Evolutionary conservation across 2,113 vertebrate species (phyloP).

Genomic region (Xyliphius kryptos): DNA sequence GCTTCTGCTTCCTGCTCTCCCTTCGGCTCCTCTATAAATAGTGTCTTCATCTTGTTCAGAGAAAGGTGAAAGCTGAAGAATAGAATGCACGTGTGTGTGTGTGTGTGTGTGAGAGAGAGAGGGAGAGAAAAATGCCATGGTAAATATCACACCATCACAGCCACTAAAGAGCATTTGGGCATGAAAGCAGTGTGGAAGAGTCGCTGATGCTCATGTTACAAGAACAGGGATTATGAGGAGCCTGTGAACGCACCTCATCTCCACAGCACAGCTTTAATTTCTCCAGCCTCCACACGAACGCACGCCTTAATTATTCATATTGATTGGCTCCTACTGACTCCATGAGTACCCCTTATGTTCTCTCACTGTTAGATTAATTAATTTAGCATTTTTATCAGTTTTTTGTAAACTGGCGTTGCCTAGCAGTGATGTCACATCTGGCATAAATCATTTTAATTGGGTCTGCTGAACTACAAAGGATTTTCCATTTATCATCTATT

Average conservation of each 20-base stretch:
- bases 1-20: neutral
- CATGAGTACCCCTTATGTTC: conserved; percentile 21
- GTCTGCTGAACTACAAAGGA: conserved; percentile 40
- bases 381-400: conserved; percentile 39
- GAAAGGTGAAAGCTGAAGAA: conserved; percentile 3
- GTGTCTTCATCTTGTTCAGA: neutral
- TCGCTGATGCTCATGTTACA: conserved; percentile 25
- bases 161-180: conserved; percentile 12
- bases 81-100: neutral
- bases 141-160: conserved; percentile 24
- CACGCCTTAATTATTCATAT: conserved; percentile 36
- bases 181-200: conserved; percentile 8
- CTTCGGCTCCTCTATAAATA: conserved; percentile 4
- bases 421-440: conserved; percentile 42
- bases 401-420: conserved; percentile 14
- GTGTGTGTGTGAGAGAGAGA: conserved; percentile 8
- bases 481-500: conserved; percentile 37
- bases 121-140: conserved; percentile 14
- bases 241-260: conserved; percentile 5
- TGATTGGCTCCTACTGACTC: conserved; percentile 31
- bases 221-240: conserved; percentile 23
- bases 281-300: conserved; percentile 4
- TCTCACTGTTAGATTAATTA: conserved; percentile 42
- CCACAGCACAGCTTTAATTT: conserved; percentile 15
- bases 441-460: conserved; percentile 56